Conservation (phyloP, 2,888 invertebrate genomes). For the Ecliptopera silaceata region DNA sequence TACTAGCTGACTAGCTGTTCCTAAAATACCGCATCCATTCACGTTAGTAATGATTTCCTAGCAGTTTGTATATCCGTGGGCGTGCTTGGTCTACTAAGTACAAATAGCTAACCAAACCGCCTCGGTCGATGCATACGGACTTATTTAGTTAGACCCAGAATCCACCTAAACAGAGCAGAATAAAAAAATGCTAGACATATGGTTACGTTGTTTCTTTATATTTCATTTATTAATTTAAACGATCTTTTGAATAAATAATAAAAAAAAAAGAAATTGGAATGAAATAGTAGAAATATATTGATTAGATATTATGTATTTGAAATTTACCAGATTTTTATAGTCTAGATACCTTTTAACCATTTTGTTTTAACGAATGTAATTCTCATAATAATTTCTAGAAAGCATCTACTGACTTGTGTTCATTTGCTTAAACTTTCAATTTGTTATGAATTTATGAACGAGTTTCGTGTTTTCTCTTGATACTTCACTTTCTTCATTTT, state of each 20-base stretch:
- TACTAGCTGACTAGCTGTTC: not conserved
- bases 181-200: no score
- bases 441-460: conserved; percentile 69
- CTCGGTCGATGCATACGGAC: conserved; percentile 51
- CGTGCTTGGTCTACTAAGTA: conserved; percentile 66
- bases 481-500: conserved; percentile 41
- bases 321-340: no score
- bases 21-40: conserved; percentile 16
- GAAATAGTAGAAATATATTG: not conserved
- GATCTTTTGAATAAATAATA: no score
- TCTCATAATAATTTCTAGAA: conserved; percentile 72
- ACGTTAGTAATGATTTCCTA: not conserved
- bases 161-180: not conserved
- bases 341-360: no score
- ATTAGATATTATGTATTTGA: not conserved
- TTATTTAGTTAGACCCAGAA: conserved; percentile 37
- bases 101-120: conserved; percentile 53
- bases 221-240: no score
- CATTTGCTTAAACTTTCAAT: conserved; percentile 77
- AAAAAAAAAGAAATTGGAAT: not conserved
- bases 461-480: conserved; percentile 58
- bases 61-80: conserved; percentile 48
- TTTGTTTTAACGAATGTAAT: conserved; percentile 50
- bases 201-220: no score
- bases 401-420: conserved; percentile 65